These are phyloP conservation scores for Nothocercus julius DNA, from an alignment of 2,113 vertebrate genomes.

Conservation along the genomic window DNA sequence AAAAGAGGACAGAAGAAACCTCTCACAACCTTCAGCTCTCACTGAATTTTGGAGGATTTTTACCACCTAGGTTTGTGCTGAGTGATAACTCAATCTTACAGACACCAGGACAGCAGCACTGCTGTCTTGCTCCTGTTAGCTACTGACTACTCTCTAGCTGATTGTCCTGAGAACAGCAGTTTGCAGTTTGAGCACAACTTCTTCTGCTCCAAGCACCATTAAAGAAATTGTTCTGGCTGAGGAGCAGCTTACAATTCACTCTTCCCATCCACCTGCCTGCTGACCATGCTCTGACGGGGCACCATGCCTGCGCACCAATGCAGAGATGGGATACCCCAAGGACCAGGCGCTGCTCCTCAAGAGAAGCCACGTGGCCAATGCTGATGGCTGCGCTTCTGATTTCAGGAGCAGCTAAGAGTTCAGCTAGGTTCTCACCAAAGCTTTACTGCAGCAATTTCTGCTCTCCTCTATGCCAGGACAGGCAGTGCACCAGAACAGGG, in stretches of 20 bases:
- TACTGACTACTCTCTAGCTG: background rate
- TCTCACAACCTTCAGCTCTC: background rate
- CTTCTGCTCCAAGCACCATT: background rate
- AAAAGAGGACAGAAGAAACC: background rate
- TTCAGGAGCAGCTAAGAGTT: background rate
- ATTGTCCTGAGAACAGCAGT: background rate
- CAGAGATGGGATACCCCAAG: background rate
- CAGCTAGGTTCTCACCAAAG: background rate
- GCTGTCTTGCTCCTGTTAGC: background rate
- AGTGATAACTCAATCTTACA: background rate
- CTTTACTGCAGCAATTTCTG: background rate
- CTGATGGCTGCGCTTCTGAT: background rate
- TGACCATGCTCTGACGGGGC: background rate
- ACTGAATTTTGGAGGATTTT: background rate
- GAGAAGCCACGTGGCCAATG: background rate
- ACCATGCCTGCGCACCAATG: background rate
- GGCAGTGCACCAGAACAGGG: background rate
- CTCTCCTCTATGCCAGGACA: background rate
- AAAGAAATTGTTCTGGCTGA: background rate
- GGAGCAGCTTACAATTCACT: background rate
- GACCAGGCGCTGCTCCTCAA: background rate
- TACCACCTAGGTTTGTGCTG: background rate
- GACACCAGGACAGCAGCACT: background rate
- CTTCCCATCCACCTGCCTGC: background rate
- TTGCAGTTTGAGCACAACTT: background rate